phyloP scores from a whole-genome alignment of 2,888 invertebrate species.

The Euproctis similis region DNA sequence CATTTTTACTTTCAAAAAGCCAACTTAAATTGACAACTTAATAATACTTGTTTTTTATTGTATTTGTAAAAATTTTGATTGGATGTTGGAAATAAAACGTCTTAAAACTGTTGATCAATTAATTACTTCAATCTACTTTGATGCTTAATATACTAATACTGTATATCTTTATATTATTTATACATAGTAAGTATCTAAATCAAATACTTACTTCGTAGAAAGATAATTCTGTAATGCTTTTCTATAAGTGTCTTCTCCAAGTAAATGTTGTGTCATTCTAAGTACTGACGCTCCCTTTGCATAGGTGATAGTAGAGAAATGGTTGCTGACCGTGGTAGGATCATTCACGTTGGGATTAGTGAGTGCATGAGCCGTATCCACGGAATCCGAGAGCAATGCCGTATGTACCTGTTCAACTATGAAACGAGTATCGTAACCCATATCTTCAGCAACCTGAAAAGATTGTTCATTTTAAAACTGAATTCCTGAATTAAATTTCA shows the following conservation, averaged over 20 bases:
- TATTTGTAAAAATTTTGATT: too few relatives aligned
- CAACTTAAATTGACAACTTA: too few relatives aligned
- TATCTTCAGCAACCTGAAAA: constrained; percentile 44
- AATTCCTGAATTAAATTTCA: too few relatives aligned
- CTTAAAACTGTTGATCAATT: too few relatives aligned
- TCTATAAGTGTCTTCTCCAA: constrained; percentile 70
- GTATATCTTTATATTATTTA: too few relatives aligned
- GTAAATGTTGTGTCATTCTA: constrained; percentile 80
- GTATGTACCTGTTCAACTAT: constrained; percentile 80
- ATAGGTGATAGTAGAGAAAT: constrained; percentile 82
- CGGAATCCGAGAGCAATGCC: constrained; percentile 77
- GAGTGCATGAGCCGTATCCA: constrained; percentile 74
- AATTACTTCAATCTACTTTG: too few relatives aligned
- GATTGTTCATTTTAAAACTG: too few relatives aligned
- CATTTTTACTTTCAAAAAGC: too few relatives aligned
- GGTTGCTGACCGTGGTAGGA: constrained; percentile 72
- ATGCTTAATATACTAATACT: too few relatives aligned
- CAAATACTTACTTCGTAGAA: constrained; percentile 4
- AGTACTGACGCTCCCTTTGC: constrained; percentile 79
- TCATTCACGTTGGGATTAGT: constrained; percentile 70
- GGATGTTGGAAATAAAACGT: too few relatives aligned
- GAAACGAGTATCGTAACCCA: constrained; percentile 68
- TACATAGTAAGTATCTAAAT: too few relatives aligned
- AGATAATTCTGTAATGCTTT: constrained; percentile 51
- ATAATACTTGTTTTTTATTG: too few relatives aligned